phyloP scores from a whole-genome alignment of 2,888 invertebrate genomes.

The Thalpophila matura region DNA sequence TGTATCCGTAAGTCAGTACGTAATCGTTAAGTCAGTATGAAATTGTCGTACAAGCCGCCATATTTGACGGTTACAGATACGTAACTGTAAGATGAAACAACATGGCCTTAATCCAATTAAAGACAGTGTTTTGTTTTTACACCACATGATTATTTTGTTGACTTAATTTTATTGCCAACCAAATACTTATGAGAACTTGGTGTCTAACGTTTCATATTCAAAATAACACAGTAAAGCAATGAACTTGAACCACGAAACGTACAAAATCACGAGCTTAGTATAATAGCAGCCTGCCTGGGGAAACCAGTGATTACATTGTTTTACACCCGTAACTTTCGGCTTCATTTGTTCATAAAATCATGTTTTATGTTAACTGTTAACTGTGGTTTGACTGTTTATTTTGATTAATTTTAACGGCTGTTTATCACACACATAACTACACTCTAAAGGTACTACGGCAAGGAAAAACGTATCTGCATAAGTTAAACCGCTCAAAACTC shows the following conservation, averaged over 20 bases:
- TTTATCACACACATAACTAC: constrained; percentile 7
- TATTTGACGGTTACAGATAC: too few species aligned
- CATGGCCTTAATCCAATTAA: too few species aligned
- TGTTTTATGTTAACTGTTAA: constrained; percentile 51
- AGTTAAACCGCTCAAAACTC: constrained; percentile 14
- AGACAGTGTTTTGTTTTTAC: too few species aligned
- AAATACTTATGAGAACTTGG: neutral
- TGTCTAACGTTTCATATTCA: neutral
- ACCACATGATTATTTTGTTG: neutral
- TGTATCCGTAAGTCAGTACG: too few species aligned
- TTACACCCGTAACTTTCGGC: constrained; percentile 39
- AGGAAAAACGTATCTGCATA: too few species aligned
- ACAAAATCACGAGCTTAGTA: constrained; percentile 25
- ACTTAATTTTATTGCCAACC: neutral
- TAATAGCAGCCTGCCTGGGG: constrained; percentile 12
- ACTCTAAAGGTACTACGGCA: too few species aligned
- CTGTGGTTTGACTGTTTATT: constrained; percentile 25
- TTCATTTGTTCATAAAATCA: constrained; percentile 39
- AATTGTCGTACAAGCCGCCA: too few species aligned
- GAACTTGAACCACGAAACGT: constrained; percentile 22
- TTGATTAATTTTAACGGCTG: constrained; percentile 39
- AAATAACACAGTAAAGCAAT: constrained; percentile 17
- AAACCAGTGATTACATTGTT: constrained; percentile 53
- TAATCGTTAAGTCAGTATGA: too few species aligned
- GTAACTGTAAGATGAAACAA: too few species aligned